Conservation (phyloP, 2,113 vertebrate genomes). For the Alexandromys fortis region DNA sequence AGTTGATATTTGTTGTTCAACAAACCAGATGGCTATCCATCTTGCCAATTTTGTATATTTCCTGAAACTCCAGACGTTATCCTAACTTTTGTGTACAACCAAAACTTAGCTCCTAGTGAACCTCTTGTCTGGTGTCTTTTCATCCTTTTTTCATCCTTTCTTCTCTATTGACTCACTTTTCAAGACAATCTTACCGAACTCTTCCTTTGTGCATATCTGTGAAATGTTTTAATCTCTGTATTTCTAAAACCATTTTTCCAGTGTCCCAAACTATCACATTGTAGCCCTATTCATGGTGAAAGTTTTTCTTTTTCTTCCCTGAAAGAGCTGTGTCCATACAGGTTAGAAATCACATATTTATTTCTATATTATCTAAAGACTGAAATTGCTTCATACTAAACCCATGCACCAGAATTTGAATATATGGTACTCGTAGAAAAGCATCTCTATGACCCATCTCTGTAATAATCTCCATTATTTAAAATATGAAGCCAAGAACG, state of each 20-base stretch:
- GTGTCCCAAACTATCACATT: neutral
- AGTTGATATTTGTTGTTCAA: neutral
- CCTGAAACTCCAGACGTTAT: neutral
- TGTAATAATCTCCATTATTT: neutral
- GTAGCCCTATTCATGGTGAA: neutral
- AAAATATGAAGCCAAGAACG: neutral
- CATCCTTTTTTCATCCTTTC: neutral
- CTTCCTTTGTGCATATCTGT: neutral
- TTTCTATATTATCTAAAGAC: neutral
- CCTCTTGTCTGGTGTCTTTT: neutral
- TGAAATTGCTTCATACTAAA: neutral
- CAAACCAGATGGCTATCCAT: neutral
- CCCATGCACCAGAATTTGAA: neutral
- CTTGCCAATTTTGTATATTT: neutral
- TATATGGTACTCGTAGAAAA: neutral
- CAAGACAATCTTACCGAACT: neutral
- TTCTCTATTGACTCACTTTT: neutral
- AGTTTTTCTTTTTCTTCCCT: neutral
- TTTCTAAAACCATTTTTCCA: slow-evolving; percentile 16
- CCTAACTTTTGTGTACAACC: neutral
- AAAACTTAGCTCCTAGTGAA: neutral
- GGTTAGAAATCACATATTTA: neutral
- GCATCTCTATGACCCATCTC: neutral
- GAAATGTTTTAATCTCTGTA: neutral
- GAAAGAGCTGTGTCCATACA: neutral